Conservation (phyloP, 2,888 invertebrate genomes). For the Ophonus ardosiacus region DNA sequence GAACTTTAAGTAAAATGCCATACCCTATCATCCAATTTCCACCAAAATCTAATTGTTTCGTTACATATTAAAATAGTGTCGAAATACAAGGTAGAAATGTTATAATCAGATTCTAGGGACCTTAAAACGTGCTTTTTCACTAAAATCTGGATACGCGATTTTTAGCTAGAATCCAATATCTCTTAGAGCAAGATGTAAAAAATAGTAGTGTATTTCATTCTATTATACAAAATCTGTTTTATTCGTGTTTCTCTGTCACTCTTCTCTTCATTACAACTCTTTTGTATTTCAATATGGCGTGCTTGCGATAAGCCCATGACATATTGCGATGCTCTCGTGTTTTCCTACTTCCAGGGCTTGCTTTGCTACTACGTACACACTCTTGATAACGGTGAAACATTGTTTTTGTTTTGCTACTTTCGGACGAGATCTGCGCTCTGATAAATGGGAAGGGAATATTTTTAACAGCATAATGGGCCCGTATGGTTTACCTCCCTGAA, state of each 20-base stretch:
- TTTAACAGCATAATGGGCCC: constrained; percentile 32
- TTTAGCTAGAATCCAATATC: too few relatives aligned
- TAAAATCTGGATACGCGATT: too few relatives aligned
- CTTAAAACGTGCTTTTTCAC: too few relatives aligned
- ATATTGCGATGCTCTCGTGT: constrained; percentile 22
- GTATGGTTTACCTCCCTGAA: not conserved
- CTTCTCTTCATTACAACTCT: constrained; percentile 41
- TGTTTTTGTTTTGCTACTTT: constrained; percentile 52
- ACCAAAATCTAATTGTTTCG: too few relatives aligned
- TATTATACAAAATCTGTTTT: not conserved
- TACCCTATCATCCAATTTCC: too few relatives aligned
- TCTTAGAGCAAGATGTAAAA: not conserved
- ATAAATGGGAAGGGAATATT: constrained; percentile 32
- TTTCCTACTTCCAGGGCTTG: not conserved
- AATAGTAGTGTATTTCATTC: not conserved
- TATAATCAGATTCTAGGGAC: too few relatives aligned
- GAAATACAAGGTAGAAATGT: too few relatives aligned
- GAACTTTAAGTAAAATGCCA: too few relatives aligned
- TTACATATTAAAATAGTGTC: too few relatives aligned
- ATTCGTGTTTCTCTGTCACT: not conserved
- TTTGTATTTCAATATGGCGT: constrained; percentile 47
- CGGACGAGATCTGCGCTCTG: constrained; percentile 18
- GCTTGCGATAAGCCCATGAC: constrained; percentile 39
- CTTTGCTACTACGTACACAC: not conserved
- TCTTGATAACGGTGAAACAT: constrained; percentile 52